phyloP scores from a whole-genome alignment of 2,888 invertebrate genomes.

The Hoplodrina ambigua region DNA sequence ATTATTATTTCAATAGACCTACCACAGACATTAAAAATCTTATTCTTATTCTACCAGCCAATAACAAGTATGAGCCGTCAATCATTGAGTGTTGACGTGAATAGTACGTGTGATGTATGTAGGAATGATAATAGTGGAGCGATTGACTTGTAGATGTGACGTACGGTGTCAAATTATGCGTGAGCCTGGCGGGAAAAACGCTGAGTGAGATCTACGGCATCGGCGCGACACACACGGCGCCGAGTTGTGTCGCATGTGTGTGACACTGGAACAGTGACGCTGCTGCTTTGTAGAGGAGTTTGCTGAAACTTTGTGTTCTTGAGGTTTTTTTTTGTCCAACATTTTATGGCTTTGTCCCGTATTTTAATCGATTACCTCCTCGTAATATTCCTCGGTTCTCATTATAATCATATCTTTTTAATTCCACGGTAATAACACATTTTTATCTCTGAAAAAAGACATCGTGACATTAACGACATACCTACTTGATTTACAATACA shows the following conservation, averaged over 20 bases:
- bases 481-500: conserved; percentile 27
- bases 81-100: conserved; percentile 29
- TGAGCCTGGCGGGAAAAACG: conserved; percentile 15
- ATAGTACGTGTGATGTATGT: conserved; percentile 34
- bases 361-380: neutral
- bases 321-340: neutral
- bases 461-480: conserved; percentile 16
- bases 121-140: conserved; percentile 31
- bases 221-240: neutral
- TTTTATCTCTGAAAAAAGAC: neutral
- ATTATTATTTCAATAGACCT: neutral
- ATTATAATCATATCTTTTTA: neutral
- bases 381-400: neutral
- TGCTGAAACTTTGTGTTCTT: neutral
- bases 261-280: neutral
- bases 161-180: conserved; percentile 38
- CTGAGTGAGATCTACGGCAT: conserved; percentile 26
- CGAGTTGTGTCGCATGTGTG: neutral
- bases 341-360: neutral
- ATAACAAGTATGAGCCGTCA: conserved; percentile 20
- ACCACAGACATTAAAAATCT: conserved; percentile 2
- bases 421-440: neutral
- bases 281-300: neutral
- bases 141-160: conserved; percentile 58
- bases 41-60: conserved; percentile 8